A percentile compares a stretch with the other conserved stretches of the same genome.
phyloP scores from a whole-genome alignment of 2,888 invertebrate species.

The Lymantria dispar region DNA sequence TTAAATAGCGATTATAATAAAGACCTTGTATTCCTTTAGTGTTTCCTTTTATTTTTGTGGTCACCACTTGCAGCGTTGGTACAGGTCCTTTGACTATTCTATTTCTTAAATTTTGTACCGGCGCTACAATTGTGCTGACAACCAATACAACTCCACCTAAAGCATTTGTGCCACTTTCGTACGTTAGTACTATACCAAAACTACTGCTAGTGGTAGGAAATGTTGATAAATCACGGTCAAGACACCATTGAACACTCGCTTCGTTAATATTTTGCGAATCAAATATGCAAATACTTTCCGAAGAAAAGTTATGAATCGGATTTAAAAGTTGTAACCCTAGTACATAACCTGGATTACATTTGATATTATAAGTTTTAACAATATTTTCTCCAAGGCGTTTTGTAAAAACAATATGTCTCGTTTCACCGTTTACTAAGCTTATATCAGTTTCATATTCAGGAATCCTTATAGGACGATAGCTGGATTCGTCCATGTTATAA shows the following conservation, averaged over 20 bases:
- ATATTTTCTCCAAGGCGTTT: slow-evolving; percentile 83
- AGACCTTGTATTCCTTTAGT: slow-evolving; percentile 90
- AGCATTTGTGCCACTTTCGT: slow-evolving; percentile 89
- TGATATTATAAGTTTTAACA: slow-evolving; percentile 82
- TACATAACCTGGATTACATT: slow-evolving; percentile 91
- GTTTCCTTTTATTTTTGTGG: slow-evolving; percentile 91
- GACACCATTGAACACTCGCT: slow-evolving; percentile 87
- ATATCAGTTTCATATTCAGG: slow-evolving; percentile 85
- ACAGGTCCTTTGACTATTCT: slow-evolving; percentile 90
- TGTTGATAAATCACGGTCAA: slow-evolving; percentile 91
- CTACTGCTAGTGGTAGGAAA: slow-evolving; percentile 95
- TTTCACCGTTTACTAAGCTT: slow-evolving; percentile 87
- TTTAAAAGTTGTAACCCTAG: slow-evolving; percentile 95
- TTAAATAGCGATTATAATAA: slow-evolving; percentile 94
- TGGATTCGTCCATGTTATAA: slow-evolving; percentile 85
- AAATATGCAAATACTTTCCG: slow-evolving; percentile 90
- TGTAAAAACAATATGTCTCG: slow-evolving; percentile 91
- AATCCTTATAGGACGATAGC: slow-evolving; percentile 88
- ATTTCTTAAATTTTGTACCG: slow-evolving; percentile 87
- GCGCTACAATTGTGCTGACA: slow-evolving; percentile 88
- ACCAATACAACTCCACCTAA: slow-evolving; percentile 92
- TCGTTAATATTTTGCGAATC: slow-evolving; percentile 87
- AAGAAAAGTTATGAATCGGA: slow-evolving; percentile 93
- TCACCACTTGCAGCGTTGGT: slow-evolving; percentile 87
- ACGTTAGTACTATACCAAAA: slow-evolving; percentile 90